Percentiles rank a stretch among this genome's conserved stretches.
These are phyloP conservation scores for Amblyopsis rosae DNA, from an alignment of 2,113 vertebrate species.

Conservation along the genomic window DNA sequence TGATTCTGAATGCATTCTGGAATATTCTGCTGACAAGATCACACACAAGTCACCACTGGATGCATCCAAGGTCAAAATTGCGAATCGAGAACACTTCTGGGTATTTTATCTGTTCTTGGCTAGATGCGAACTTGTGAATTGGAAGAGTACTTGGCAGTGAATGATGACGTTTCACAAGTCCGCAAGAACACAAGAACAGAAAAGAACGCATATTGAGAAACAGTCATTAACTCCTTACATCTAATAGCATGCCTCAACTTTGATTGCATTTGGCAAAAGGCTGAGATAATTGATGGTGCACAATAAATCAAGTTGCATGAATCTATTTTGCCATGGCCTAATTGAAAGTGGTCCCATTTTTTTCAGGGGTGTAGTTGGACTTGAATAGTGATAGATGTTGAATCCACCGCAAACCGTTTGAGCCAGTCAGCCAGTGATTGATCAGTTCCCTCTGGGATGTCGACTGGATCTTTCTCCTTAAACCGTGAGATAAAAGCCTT, in stretches of 20 bases:
- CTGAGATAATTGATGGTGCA: constrained; percentile 92
- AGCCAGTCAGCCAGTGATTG: constrained; percentile 93
- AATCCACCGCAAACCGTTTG: constrained; percentile 93
- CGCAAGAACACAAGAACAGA: too few species aligned
- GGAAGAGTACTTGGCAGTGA: too few species aligned
- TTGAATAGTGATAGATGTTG: constrained; percentile 90
- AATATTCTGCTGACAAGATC: too few species aligned
- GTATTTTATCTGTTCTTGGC: too few species aligned
- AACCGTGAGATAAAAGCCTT: constrained; percentile 74
- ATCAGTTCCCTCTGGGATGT: constrained; percentile 92
- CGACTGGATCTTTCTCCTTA: constrained; percentile 82
- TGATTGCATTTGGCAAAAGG: constrained; percentile 87
- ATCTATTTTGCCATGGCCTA: constrained; percentile 89
- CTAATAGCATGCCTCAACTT: constrained; percentile 84
- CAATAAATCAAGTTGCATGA: constrained; percentile 95
- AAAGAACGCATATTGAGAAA: too few species aligned
- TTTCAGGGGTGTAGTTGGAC: constrained; percentile 79
- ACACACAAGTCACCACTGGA: too few species aligned
- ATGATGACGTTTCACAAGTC: too few species aligned
- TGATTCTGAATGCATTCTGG: too few species aligned
- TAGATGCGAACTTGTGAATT: too few species aligned
- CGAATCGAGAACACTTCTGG: too few species aligned
- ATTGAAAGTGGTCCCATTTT: constrained; percentile 89
- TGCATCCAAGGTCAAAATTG: too few species aligned
- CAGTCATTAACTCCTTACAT: too few species aligned